Conservation (phyloP, 2,113 vertebrate genomes). For the Trogon melanurus region DNA sequence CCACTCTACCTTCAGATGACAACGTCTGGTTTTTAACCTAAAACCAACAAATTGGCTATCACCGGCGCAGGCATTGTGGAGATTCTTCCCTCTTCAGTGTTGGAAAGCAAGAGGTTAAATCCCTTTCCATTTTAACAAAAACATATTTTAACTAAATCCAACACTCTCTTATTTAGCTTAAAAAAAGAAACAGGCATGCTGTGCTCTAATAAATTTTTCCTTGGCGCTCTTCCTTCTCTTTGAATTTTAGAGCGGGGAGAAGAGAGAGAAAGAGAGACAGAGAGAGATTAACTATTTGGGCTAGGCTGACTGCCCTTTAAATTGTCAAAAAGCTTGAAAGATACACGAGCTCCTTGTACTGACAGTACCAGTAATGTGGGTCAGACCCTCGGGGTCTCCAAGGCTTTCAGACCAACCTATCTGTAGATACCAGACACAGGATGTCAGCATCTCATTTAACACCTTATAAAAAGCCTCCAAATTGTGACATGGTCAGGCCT, state of each 20-base stretch:
- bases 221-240: conserved; percentile 54
- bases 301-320: conserved; percentile 50
- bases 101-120: conserved; percentile 18
- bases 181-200: not conserved
- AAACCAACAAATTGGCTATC: not conserved
- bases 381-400: not conserved
- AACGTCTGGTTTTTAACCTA: not conserved
- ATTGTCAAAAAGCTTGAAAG: conserved; percentile 38
- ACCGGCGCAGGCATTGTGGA: not conserved
- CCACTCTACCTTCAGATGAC: not conserved
- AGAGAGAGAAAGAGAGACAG: not conserved
- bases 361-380: conserved; percentile 14
- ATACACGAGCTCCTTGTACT: not conserved
- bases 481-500: not conserved
- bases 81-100: not conserved
- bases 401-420: not conserved
- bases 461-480: conserved; percentile 19
- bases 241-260: conserved; percentile 13
- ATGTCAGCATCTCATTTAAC: conserved; percentile 18
- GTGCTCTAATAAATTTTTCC: conserved; percentile 60
- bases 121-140: not conserved
- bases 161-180: not conserved
- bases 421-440: not conserved
- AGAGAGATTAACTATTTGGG: conserved; percentile 51
- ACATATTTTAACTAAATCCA: conserved; percentile 3